Conservation (phyloP, 2,797 vertebrate genomes). For the Trematomus bernacchii region DNA sequence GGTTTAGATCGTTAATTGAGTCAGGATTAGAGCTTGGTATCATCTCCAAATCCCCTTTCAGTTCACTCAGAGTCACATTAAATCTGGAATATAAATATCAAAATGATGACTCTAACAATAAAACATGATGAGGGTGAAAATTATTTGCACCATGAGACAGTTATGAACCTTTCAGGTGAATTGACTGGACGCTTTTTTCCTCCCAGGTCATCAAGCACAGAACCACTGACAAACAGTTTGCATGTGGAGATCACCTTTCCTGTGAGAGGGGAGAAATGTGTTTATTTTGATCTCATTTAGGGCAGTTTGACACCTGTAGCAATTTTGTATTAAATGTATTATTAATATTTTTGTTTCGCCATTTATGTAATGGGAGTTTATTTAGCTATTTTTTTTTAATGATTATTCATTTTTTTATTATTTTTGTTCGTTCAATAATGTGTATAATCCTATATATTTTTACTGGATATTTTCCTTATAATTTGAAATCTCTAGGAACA, state of each 20-base stretch:
- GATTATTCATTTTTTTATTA: too few species aligned
- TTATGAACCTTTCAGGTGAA: slow-evolving; percentile 77
- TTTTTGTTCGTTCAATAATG: too few species aligned
- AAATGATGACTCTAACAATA: background rate
- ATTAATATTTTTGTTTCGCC: too few species aligned
- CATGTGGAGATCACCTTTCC: slow-evolving; percentile 72
- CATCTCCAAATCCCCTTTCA: slow-evolving; percentile 41
- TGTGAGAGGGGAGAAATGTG: slow-evolving; percentile 38
- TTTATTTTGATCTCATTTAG: background rate
- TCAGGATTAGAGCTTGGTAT: slow-evolving; percentile 78
- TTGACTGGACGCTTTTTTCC: slow-evolving; percentile 23
- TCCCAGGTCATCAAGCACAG: slow-evolving; percentile 69
- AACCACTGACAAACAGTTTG: slow-evolving; percentile 68
- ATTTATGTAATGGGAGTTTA: too few species aligned
- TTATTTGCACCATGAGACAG: background rate
- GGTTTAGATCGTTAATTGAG: slow-evolving; percentile 57
- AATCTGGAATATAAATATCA: slow-evolving; percentile 63
- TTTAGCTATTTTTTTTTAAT: too few species aligned
- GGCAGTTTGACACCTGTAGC: background rate
- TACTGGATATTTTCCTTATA: too few species aligned
- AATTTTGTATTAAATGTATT: too few species aligned
- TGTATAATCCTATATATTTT: too few species aligned
- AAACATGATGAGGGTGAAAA: background rate
- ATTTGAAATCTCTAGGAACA: too few species aligned
- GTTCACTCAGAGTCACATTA: slow-evolving; percentile 19